phyloP scores from a whole-genome alignment of 1,140 invertebrate species.

The Apis laboriosa region DNA sequence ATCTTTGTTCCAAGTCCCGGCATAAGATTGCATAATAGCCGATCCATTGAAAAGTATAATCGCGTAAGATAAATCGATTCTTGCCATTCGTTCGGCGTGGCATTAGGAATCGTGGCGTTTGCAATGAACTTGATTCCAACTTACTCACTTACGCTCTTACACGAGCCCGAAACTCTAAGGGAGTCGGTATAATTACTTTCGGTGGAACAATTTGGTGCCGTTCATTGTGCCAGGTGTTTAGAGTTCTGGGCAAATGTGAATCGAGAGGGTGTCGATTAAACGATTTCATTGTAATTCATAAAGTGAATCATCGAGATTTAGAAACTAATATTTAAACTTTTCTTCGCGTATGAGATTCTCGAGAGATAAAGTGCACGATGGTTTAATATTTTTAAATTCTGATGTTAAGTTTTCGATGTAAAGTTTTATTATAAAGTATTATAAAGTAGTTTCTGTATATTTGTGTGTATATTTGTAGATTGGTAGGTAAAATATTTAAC shows the following conservation, averaged over 20 bases:
- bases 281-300: background rate
- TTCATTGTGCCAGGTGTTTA: background rate
- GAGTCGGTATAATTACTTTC: constrained; percentile 4
- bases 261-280: background rate
- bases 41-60: constrained; percentile 16
- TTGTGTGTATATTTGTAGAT: too few species aligned
- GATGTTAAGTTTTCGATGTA: too few species aligned
- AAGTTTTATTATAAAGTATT: background rate
- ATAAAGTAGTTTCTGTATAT: background rate
- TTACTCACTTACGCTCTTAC: background rate
- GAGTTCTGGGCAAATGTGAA: background rate
- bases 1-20: too few species aligned
- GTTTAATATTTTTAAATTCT: too few species aligned
- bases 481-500: too few species aligned
- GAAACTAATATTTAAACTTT: background rate
- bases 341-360: background rate
- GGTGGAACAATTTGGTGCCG: background rate
- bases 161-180: too few species aligned
- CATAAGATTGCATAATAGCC: background rate
- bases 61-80: background rate
- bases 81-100: background rate
- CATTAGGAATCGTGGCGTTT: background rate
- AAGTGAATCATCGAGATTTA: background rate
- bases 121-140: constrained; percentile 20
- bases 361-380: too few species aligned